Evolutionary conservation across 2,888 invertebrate genomes (phyloP), one percentile per base, ranked within the genome.

Genomic region (Trichogramma dendrolimi): DNA sequence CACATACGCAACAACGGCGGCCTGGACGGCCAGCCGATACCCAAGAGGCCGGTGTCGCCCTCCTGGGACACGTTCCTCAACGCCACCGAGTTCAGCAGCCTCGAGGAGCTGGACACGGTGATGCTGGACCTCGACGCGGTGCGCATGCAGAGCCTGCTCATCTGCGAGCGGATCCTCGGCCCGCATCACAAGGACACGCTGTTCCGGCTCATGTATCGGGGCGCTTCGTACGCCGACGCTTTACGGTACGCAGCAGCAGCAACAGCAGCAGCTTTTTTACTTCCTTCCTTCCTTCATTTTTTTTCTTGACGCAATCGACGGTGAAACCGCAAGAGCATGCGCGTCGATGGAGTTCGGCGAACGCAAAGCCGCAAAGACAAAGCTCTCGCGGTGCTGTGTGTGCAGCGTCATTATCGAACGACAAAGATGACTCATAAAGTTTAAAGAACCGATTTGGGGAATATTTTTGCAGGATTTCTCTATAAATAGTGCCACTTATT

Each of bases 101-200:
- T 82, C 57, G 86, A 85, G 41, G 92, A 95, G 75, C 82, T 96
- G 61, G 86, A 86, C 69, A 85, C 85, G 57, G 83, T 91, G 50
- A 85, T 89, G 54, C 83, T 85, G 1, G 94, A 96, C 81, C 83
- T 91, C 71, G 95, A 96, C 81, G 87, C 87, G 48, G 87, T 96
- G 83, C 84, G 94, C 71, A 88, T 89, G 78, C 94, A 96, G 81
- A 89, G 94, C 74, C 82, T 96, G 70, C 81, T 96, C 44, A 92
- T 96, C 69, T 89, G 91, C 68, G 92, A 92, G 80, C 84, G 96
- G 72, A 90, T 96, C 72, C 83, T 96, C 39, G 95, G 95, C 1
- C 84, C 87, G 0, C 81, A 85, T 69, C 95, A 96, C 81, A 91
- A 92, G 78, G 95, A 96, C 79, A 91, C 92, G 62, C 85, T 94